These are phyloP conservation scores for Pterostichus madidus DNA, from an alignment of 2,888 invertebrate genomes.

Conservation along the genomic window DNA sequence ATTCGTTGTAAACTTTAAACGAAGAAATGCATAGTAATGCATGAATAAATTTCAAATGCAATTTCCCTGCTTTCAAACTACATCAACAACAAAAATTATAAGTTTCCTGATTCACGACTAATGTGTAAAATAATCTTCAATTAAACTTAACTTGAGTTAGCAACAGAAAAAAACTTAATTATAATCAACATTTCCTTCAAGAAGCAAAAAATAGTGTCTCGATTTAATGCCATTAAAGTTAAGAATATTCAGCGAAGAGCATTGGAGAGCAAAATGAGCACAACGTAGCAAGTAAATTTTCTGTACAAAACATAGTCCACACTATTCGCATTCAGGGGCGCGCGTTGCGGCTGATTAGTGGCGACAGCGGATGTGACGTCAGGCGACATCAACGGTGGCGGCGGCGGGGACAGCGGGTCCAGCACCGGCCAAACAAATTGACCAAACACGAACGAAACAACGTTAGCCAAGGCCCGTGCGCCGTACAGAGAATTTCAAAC, in stretches of 20 bases:
- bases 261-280: neutral
- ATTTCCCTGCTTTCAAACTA: slow-evolving; percentile 25
- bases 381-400: slow-evolving; percentile 29
- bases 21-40: slow-evolving; percentile 39
- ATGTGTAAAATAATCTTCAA: slow-evolving; percentile 48
- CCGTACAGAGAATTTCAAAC: slow-evolving; percentile 74
- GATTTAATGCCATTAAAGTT: slow-evolving; percentile 42
- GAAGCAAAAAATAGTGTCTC: slow-evolving; percentile 31
- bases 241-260: slow-evolving; percentile 44
- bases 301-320: neutral
- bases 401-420: neutral
- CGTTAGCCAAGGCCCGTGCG: slow-evolving; percentile 73
- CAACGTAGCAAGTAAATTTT: slow-evolving; percentile 33
- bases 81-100: slow-evolving; percentile 10
- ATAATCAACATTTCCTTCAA: slow-evolving; percentile 49
- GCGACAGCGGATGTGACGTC: slow-evolving; percentile 59
- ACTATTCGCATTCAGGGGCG: slow-evolving; percentile 56
- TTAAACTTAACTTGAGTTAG: slow-evolving; percentile 7
- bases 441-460: slow-evolving; percentile 75
- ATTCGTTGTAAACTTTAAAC: slow-evolving; percentile 13
- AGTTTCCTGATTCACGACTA: slow-evolving; percentile 22
- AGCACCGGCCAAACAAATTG: slow-evolving; percentile 74
- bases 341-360: slow-evolving; percentile 60
- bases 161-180: slow-evolving; percentile 49
- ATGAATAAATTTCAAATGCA: slow-evolving; percentile 33